Percentiles rank a stretch among this genome's conserved stretches.
phyloP scores from a whole-genome alignment of 2,888 invertebrate genomes.

The Leptopterna dolabrata region DNA sequence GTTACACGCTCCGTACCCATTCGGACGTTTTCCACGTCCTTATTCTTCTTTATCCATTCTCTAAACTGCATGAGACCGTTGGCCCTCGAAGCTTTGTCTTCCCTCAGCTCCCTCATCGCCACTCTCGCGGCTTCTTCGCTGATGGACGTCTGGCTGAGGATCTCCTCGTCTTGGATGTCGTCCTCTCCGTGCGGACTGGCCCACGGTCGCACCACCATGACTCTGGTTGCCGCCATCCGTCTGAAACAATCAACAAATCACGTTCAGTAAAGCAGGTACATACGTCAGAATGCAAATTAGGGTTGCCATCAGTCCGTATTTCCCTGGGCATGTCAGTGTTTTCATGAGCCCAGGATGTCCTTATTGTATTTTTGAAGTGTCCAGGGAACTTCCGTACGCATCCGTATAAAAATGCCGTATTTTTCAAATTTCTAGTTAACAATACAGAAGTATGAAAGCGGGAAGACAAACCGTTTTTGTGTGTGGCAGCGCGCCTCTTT shows the following conservation, averaged over 20 bases:
- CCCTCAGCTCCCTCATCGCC: constrained; percentile 77
- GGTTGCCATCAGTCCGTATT: too few relatives aligned
- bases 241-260: not conserved
- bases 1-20: constrained; percentile 69
- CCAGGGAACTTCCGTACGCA: too few relatives aligned
- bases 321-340: too few relatives aligned
- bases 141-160: constrained; percentile 28
- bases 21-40: constrained; percentile 76
- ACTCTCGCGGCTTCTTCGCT: constrained; percentile 64
- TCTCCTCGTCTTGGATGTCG: constrained; percentile 5
- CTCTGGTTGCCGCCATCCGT: constrained; percentile 65
- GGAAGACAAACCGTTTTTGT: too few relatives aligned
- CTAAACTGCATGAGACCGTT: constrained; percentile 75
- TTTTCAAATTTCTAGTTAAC: too few relatives aligned
- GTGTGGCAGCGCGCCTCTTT: too few relatives aligned
- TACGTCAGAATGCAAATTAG: too few relatives aligned
- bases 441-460: too few relatives aligned
- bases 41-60: constrained; percentile 78
- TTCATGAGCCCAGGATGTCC: too few relatives aligned
- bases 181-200: constrained; percentile 52
- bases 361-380: too few relatives aligned
- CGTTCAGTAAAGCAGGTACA: too few relatives aligned
- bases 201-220: constrained; percentile 66
- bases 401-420: too few relatives aligned
- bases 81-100: constrained; percentile 74